Conservation (phyloP, 2,113 vertebrate species). For the Hemiscyllium ocellatum region DNA sequence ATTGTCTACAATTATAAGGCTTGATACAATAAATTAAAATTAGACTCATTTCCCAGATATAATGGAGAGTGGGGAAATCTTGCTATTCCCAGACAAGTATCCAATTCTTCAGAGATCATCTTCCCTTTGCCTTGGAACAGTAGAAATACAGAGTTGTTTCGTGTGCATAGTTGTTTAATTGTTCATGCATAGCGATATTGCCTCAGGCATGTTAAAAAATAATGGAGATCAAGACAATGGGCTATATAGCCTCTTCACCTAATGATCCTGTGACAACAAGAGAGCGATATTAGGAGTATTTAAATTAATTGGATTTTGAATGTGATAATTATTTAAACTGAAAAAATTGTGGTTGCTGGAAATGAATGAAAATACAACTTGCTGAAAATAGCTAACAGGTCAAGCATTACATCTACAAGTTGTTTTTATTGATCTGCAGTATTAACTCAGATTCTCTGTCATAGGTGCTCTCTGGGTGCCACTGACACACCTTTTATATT, state of each 20-base stretch:
- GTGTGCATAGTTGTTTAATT: background rate
- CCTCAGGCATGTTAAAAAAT: background rate
- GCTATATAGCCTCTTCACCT: too few relatives aligned
- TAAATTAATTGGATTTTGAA: background rate
- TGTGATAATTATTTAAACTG: background rate
- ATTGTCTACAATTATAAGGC: background rate
- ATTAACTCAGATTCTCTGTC: background rate
- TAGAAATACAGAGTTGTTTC: background rate
- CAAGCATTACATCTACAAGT: background rate
- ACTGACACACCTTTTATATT: background rate
- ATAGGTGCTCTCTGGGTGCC: background rate
- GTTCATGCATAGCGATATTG: background rate
- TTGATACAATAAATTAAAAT: background rate
- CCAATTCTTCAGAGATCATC: background rate
- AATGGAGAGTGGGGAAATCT: background rate
- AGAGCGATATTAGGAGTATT: background rate
- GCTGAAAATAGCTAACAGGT: background rate
- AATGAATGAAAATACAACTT: background rate
- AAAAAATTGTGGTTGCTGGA: background rate
- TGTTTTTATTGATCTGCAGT: background rate
- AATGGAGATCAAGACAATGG: background rate
- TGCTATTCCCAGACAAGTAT: background rate
- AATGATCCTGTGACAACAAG: too few relatives aligned
- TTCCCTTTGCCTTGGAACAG: background rate
- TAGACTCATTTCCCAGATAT: background rate